Evolutionary conservation across 2,797 vertebrate genomes (phyloP).

Genomic region (Morus bassanus): DNA sequence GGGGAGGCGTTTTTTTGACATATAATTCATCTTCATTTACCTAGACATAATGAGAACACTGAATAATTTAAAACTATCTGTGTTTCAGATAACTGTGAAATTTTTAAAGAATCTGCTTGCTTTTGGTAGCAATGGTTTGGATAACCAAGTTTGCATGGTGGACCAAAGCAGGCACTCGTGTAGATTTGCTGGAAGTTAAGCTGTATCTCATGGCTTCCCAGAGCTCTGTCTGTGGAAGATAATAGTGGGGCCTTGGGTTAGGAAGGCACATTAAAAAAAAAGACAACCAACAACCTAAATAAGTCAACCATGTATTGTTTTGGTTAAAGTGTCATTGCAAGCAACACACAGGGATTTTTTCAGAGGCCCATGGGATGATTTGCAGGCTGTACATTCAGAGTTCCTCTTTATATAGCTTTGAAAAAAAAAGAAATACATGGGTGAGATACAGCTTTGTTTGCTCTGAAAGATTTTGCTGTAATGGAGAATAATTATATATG

Average conservation of each 20-base stretch:
- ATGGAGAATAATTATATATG: background rate
- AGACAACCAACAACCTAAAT: background rate
- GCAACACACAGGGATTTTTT: background rate
- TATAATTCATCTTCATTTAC: background rate
- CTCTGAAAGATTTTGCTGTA: background rate
- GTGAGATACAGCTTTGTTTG: background rate
- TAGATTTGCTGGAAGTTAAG: background rate
- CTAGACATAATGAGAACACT: background rate
- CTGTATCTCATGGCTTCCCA: background rate
- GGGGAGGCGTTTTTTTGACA: background rate
- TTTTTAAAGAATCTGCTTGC: background rate
- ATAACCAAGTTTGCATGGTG: background rate
- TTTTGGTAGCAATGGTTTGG: background rate
- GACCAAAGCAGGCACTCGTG: background rate
- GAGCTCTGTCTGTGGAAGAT: background rate
- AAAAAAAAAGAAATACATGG: background rate
- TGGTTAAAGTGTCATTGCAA: background rate
- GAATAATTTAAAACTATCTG: background rate
- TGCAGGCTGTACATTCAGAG: background rate
- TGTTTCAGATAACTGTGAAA: background rate
- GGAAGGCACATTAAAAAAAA: background rate
- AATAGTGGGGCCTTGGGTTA: background rate
- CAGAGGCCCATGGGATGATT: background rate
- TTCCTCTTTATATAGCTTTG: background rate
- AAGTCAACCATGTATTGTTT: background rate